Base-by-base conservation (phyloP, 1,140 invertebrate genomes). In the Nasonia giraulti region DNA sequence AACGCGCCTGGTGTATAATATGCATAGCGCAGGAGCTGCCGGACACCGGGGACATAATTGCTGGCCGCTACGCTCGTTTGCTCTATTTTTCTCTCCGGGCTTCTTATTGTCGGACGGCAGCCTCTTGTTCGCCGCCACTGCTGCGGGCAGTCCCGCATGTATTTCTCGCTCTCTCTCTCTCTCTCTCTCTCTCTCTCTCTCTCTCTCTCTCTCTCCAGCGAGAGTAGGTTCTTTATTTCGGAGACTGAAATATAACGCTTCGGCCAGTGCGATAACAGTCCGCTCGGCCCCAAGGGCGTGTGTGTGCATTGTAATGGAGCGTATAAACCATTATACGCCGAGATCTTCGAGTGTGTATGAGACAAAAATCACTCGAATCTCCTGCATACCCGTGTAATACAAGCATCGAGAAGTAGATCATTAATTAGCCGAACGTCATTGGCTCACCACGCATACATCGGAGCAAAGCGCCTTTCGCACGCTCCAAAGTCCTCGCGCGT, bases 41-140 rank as follows among this genome's bases (percentile, higher is more conserved):
- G 55, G 17, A 33, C 27, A 27, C 62, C 87, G 91, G 90, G 90
- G 91, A 92, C 90, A 90, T 92, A 92, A 92, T 92, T 92, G 91
- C 79, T 66, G 27, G 27, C 23, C 86, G 84, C 85, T 86, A 74
- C n/a, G 68, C 78, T 66, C 66, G 83, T 69, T 47, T 86, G 44
- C 55, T 82, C 83, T 79, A 69, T 85, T 86, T 82, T 80, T 74
- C 80, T 83, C 50, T 31, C 75, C 33, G 11, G 76, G 33, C 66
- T 80, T 69, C 31, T 55, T 55, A 6, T 47, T 80, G 11, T 69
- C 10, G 20, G 66, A 44, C 40, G 7, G 40, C 40, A 44, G 12
- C 50, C 17, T 55, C 50, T 55, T 55, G 12, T 55, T 55, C 40
- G 40, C 40, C 40, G 40, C 40, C 7, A 44, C 40, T 55, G 50